Evolutionary conservation across 2,888 invertebrate genomes (phyloP).

Genomic region (Pachliopta kotzebuea): DNA sequence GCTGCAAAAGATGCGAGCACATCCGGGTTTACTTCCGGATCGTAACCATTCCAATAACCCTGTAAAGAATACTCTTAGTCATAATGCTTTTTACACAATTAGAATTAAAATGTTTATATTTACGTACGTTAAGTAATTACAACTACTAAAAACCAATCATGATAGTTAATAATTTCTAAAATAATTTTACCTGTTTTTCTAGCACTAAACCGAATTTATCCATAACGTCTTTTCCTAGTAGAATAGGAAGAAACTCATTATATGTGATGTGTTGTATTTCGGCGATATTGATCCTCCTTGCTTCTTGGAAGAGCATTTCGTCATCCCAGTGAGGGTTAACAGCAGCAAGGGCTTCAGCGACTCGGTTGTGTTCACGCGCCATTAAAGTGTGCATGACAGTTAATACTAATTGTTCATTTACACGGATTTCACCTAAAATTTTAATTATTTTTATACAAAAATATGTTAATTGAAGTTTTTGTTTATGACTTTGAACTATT

Average conservation of each 20-base stretch:
- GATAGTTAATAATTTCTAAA: not conserved
- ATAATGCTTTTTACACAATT: not conserved
- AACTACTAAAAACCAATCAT: not conserved
- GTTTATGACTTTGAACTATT: not conserved
- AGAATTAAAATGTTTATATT: not conserved
- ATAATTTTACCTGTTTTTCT: slow-evolving; percentile 83
- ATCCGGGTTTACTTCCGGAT: slow-evolving; percentile 90
- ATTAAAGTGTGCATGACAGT: slow-evolving; percentile 95
- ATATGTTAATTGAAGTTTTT: not conserved
- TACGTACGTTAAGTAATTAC: slow-evolving; percentile 2
- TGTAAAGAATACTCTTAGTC: slow-evolving; percentile 47
- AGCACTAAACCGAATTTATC: slow-evolving; percentile 92
- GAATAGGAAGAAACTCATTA: slow-evolving; percentile 93
- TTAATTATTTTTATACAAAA: not conserved
- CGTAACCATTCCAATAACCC: slow-evolving; percentile 92
- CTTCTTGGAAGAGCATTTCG: slow-evolving; percentile 93
- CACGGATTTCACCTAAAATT: slow-evolving; percentile 90
- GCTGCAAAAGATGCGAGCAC: slow-evolving; percentile 95
- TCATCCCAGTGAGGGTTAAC: slow-evolving; percentile 97
- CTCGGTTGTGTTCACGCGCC: slow-evolving; percentile 94
- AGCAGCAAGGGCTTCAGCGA: slow-evolving; percentile 86
- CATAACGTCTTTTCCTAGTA: slow-evolving; percentile 95
- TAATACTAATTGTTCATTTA: slow-evolving; percentile 93
- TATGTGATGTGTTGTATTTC: slow-evolving; percentile 94
- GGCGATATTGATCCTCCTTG: slow-evolving; percentile 91